Conservation (phyloP, 1,140 invertebrate genomes). For the Oscheius sp. region DNA sequence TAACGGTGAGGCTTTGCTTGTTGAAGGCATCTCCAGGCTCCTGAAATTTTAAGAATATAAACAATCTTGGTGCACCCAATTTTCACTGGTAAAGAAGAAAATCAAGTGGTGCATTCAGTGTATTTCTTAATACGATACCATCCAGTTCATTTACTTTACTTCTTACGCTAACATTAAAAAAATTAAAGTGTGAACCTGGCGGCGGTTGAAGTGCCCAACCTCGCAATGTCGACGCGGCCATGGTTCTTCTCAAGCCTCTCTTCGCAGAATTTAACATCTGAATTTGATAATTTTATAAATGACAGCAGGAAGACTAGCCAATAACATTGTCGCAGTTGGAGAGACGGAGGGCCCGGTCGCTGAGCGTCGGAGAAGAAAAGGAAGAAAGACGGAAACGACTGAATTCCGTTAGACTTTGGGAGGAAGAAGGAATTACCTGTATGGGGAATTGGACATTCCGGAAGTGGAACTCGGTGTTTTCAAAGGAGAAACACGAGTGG, state of each 20-base stretch:
- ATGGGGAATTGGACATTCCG: neutral
- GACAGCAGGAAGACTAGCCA: neutral
- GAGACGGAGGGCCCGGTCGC: slow-evolving; percentile 1
- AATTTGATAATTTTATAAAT: neutral
- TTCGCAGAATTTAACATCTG: neutral
- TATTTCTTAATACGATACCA: too few relatives aligned
- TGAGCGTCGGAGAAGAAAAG: slow-evolving; percentile 4
- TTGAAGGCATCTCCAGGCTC: neutral
- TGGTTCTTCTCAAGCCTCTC: neutral
- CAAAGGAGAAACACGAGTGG: neutral
- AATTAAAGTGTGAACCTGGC: too few relatives aligned
- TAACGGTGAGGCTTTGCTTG: neutral
- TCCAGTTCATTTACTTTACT: too few relatives aligned
- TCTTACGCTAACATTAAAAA: too few relatives aligned
- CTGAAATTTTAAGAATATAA: too few relatives aligned
- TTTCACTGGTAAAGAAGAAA: neutral
- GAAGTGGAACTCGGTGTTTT: neutral
- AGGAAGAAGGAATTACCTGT: neutral
- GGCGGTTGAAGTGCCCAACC: neutral
- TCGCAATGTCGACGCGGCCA: neutral
- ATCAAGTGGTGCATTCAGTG: neutral
- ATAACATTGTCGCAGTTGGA: slow-evolving; percentile 2
- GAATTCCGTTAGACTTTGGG: neutral
- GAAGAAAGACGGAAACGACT: neutral
- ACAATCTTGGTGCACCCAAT: too few relatives aligned